phyloP scores from a whole-genome alignment of 1,140 invertebrate genomes.

The Drosophila melanogaster region Release_6_plus_ISO1_MT NC_004354.4:5424001-5424500 shows the following conservation, averaged over 20 bases:
- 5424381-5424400: slow-evolving; percentile 1
- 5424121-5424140: slow-evolving; percentile 88
- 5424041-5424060: slow-evolving; percentile 95
- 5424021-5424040: slow-evolving; percentile 99
- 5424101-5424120: slow-evolving; percentile 90
- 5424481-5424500: slow-evolving; percentile 16
- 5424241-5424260: slow-evolving; percentile 95
- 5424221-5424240: slow-evolving; percentile 96
- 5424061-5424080: slow-evolving; percentile 89
- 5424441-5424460: slow-evolving; percentile 31
- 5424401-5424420: slow-evolving; percentile 31
- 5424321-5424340: slow-evolving; percentile 88
- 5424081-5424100: slow-evolving; percentile 90
- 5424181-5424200: slow-evolving; percentile 91
- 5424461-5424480: slow-evolving; percentile 67
- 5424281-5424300: slow-evolving; percentile 97
- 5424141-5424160: slow-evolving; percentile 90
- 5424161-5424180: slow-evolving; percentile 93
- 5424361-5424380: slow-evolving; percentile 13
- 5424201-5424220: slow-evolving; percentile 92
- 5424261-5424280: slow-evolving; percentile 92
- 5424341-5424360: slow-evolving; percentile 85
- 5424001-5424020: slow-evolving; percentile 95
- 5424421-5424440: slow-evolving; percentile 47
- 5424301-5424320: slow-evolving; percentile 93